Conservation (phyloP, 2,113 vertebrate species). For the Tenebrosternarchus preto region DNA sequence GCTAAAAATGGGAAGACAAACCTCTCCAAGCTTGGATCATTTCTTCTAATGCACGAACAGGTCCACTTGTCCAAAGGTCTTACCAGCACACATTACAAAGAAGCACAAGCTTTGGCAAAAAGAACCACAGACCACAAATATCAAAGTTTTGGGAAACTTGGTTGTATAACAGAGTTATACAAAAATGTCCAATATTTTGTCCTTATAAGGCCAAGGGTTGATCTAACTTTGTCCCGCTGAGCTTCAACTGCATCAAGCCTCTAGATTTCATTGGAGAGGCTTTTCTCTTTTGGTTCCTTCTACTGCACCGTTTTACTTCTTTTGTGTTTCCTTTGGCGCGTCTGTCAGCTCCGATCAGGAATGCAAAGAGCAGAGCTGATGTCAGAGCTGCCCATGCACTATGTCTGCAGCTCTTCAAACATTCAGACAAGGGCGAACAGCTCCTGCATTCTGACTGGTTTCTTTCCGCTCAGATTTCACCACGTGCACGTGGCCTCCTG, state of each 20-base stretch:
- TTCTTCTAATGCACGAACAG: not conserved
- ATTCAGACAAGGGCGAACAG: not conserved
- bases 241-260: not conserved
- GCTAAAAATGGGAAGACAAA: not conserved
- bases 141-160: not conserved
- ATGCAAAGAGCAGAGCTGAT: slow-evolving; percentile 3
- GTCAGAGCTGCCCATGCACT: not conserved
- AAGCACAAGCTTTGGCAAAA: not conserved
- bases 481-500: slow-evolving; percentile 33
- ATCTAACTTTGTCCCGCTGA: not conserved
- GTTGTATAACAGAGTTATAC: not conserved
- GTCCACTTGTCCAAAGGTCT: not conserved
- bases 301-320: not conserved
- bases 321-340: not conserved
- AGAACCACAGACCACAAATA: not conserved
- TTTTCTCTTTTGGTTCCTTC: slow-evolving; percentile 10
- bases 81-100: not conserved
- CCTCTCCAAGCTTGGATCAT: too few species aligned
- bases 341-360: slow-evolving; percentile 29
- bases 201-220: not conserved
- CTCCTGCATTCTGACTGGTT: not conserved
- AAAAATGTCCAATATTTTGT: too few species aligned
- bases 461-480: not conserved
- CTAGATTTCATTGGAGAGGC: not conserved
- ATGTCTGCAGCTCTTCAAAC: not conserved